Base-by-base conservation (phyloP, 2,113 vertebrate species). In the Myrmecophaga tridactyla region DNA sequence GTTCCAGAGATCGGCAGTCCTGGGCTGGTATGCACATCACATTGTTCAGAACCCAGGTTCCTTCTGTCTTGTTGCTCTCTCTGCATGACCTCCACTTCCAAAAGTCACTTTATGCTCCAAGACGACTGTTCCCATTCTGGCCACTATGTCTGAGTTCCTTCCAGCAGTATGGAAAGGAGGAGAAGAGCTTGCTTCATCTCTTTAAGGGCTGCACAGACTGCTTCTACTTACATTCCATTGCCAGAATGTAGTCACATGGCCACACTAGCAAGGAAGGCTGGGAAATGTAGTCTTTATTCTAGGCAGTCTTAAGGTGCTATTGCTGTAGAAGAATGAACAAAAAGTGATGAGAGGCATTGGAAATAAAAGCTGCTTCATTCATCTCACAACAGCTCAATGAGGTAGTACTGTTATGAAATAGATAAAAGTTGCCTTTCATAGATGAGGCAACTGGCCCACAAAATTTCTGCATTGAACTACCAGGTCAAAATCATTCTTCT, bases 241-340 rank as follows among this genome's bases (percentile, higher is more conserved):
- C 63, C 41, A 70, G 27, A 34, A 53, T 6, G 51, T n/a, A 70
- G 62, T 92, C 53, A 43, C 11, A 23, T n/a, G 77, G 23, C 41
- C 21, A 10, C 4, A 12, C 10, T 51, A n/a, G 46, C 58, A 89
- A 94, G 2, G 51, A 7, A 73, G 7, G 4, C 78, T 93, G 94
- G 89, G 84, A 94, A 92, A 93, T 27, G 43, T 80, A 84, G 93
- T 94, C 80, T 46, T 88, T 39, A 51, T n/a, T 86, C 62, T 25
- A 73, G 39, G 34, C 0, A 29, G 34, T 41, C 43, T 1, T 20
- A 12, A 70, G 81, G n/a, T 39, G 41, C 53, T 34, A 39, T 12
- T 39, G 20, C 36, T 23, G 8, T 67, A 41, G 83, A 58, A 73
- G 39, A 62, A 20, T 6, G 31, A 36, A 60, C 41, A 27, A 62